phyloP scores from a whole-genome alignment of 2,888 invertebrate genomes.

The Drosophila anomalata region DNA sequence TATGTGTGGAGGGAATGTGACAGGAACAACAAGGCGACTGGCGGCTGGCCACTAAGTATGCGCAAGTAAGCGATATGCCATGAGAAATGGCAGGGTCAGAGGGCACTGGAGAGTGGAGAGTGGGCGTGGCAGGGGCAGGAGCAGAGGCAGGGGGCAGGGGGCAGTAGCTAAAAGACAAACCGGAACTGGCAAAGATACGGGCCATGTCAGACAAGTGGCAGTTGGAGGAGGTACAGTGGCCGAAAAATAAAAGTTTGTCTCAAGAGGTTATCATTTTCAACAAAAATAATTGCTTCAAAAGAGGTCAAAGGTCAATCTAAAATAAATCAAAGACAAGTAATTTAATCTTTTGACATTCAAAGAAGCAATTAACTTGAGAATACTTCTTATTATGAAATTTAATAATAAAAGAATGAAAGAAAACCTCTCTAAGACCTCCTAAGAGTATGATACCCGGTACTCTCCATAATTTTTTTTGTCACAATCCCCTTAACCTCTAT shows the following conservation, averaged over 20 bases:
- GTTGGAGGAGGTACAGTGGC: neutral
- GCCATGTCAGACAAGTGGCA: neutral
- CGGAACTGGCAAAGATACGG: conserved; percentile 9
- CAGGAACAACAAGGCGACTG: conserved; percentile 48
- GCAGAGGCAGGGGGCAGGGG: neutral
- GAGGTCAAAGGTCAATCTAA: neutral
- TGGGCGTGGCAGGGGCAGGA: neutral
- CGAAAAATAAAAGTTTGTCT: neutral
- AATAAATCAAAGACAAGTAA: neutral
- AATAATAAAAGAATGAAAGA: neutral
- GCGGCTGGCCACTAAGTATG: conserved; percentile 49
- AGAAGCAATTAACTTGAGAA: neutral
- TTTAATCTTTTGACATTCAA: neutral
- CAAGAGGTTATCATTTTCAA: neutral
- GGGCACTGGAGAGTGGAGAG: too few species aligned
- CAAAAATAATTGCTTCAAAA: neutral
- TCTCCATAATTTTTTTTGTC: neutral
- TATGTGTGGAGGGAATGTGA: conserved; percentile 30
- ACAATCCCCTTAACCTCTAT: neutral
- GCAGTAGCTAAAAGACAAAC: neutral
- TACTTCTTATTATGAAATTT: neutral
- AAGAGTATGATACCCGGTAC: neutral
- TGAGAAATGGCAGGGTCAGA: conserved; percentile 21
- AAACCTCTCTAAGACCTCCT: too few species aligned
- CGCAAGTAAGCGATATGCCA: conserved; percentile 47